Evolutionary conservation across 2,113 vertebrate genomes (phyloP).

Genomic region (Brienomyrus brachyistius): DNA sequence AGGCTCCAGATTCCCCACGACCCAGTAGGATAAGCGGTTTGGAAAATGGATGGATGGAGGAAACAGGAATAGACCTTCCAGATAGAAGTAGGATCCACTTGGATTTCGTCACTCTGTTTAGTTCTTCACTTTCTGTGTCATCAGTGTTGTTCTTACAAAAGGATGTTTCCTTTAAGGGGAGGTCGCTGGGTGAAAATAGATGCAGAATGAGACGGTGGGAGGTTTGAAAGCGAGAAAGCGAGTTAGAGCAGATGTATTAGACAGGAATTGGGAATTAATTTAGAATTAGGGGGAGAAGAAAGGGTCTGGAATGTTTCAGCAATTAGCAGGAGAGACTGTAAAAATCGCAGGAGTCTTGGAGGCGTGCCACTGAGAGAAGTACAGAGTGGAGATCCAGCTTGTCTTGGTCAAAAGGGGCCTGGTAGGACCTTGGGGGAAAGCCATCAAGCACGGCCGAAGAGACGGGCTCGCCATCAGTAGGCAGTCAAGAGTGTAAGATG

Average conservation of each 20-base stretch:
- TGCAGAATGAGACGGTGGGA: not conserved
- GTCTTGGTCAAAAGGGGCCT: not conserved
- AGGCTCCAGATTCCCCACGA: no score
- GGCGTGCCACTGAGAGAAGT: not conserved
- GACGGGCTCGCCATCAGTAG: not conserved
- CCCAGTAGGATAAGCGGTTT: no score
- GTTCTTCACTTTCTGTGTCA: not conserved
- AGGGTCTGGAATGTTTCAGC: slow-evolving; percentile 10
- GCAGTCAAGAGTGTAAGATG: not conserved
- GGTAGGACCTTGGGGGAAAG: not conserved
- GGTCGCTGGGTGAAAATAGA: not conserved
- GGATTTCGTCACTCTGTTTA: not conserved
- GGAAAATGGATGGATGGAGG: not conserved
- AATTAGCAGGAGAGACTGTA: slow-evolving; percentile 1
- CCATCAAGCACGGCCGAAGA: not conserved
- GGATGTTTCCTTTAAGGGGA: slow-evolving; percentile 12
- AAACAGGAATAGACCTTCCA: not conserved
- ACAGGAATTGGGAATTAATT: not conserved
- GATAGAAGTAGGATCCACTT: not conserved
- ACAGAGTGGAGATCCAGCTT: not conserved
- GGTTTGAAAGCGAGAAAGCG: not conserved
- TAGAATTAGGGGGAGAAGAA: not conserved
- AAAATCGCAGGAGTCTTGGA: slow-evolving; percentile 1
- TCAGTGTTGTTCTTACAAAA: slow-evolving; percentile 16
- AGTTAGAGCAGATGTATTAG: not conserved